Conservation (phyloP, 2,888 invertebrate species). For the Cosmia pyralina region DNA sequence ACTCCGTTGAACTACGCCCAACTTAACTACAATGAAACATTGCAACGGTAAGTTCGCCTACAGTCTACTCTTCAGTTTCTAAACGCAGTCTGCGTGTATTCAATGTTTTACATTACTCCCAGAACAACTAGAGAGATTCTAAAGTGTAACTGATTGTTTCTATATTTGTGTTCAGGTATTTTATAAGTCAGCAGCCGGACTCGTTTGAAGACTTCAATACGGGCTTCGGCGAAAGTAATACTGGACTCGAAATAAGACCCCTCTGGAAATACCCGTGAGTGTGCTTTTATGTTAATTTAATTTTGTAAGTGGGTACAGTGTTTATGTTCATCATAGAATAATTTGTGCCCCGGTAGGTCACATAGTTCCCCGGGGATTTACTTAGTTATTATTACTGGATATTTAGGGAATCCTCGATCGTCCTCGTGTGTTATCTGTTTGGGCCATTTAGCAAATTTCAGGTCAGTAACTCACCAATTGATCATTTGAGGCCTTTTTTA, state of each 20-base stretch:
- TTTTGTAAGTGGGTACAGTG: neutral
- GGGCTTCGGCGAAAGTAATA: constrained; percentile 52
- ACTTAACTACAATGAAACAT: constrained; percentile 95
- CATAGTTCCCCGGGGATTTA: neutral
- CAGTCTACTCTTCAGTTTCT: neutral
- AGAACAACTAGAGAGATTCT: neutral
- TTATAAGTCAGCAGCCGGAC: constrained; percentile 71
- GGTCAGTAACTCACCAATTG: too few species aligned
- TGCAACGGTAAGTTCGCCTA: constrained; percentile 89
- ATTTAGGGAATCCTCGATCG: neutral
- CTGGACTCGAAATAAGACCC: constrained; percentile 30
- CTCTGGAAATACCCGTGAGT: constrained; percentile 36
- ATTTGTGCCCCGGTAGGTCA: neutral
- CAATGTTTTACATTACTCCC: neutral
- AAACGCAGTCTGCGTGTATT: neutral
- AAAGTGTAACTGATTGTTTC: constrained; percentile 5
- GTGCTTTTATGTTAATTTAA: neutral
- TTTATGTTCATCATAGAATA: neutral
- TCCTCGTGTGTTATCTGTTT: neutral
- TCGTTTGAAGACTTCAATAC: constrained; percentile 63
- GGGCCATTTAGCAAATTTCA: neutral
- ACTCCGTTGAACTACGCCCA: constrained; percentile 96
- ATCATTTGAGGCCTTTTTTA: neutral
- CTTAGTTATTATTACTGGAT: neutral
- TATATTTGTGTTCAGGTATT: constrained; percentile 71